These are phyloP conservation scores for Pogonomyrmex barbatus DNA, from an alignment of 1,140 invertebrate genomes.

Conservation along the genomic window DNA sequence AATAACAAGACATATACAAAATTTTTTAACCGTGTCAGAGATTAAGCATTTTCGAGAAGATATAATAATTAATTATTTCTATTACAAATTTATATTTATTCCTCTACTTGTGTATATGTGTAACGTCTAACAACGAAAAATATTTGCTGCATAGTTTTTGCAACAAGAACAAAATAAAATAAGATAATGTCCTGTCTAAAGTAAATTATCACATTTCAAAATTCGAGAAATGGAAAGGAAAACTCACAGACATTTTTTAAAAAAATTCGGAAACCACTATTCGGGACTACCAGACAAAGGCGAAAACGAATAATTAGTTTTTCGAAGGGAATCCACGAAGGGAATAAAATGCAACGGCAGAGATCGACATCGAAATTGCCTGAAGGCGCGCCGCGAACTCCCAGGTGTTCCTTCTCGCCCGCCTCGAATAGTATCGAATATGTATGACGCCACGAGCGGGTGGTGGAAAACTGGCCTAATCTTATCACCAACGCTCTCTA, in stretches of 20 bases:
- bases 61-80: background rate
- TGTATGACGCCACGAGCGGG: conserved; percentile 67
- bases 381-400: conserved; percentile 62
- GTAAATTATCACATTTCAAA: background rate
- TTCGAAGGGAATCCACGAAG: background rate
- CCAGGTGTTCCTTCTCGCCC: conserved; percentile 58
- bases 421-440: conserved; percentile 70
- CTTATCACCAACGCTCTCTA: conserved; percentile 66
- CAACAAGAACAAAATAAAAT: background rate
- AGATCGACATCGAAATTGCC: conserved; percentile 63
- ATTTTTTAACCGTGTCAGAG: background rate
- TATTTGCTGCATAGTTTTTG: background rate
- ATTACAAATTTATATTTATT: background rate
- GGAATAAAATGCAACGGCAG: conserved; percentile 56
- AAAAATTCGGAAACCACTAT: conserved; percentile 28
- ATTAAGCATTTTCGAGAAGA: background rate
- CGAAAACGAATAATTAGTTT: conserved; percentile 61
- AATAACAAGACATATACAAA: background rate
- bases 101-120: background rate
- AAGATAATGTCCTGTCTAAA: background rate
- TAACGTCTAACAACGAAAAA: background rate
- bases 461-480: conserved; percentile 68
- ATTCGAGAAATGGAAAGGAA: background rate
- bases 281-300: conserved; percentile 9
- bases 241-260: conserved; percentile 20